phyloP scores from a whole-genome alignment of 2,797 vertebrate genomes.

The Australoheros facetus region DNA sequence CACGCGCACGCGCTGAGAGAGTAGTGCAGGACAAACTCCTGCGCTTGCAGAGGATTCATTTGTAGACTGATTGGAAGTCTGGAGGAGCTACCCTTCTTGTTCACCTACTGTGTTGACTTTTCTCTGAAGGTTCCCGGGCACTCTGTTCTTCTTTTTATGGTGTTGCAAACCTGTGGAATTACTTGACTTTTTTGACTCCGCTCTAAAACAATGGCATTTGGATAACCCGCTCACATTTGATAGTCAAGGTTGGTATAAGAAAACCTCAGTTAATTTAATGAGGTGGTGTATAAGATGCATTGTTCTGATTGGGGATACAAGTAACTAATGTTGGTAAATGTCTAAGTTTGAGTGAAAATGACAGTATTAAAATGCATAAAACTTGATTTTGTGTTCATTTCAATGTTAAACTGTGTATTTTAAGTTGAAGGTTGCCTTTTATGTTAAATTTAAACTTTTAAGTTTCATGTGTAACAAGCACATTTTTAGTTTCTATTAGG shows the following conservation, averaged over 20 bases:
- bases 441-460: background rate
- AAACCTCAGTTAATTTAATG: background rate
- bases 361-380: background rate
- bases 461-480: background rate
- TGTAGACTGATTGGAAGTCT: conserved; percentile 62
- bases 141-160: conserved; percentile 18
- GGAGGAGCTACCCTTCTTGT: conserved; percentile 40
- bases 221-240: conserved; percentile 38
- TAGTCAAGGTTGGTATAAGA: conserved; percentile 69
- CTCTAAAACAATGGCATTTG: conserved; percentile 31
- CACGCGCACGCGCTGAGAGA: conserved; percentile 21
- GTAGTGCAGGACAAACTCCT: conserved; percentile 60
- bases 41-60: conserved; percentile 60
- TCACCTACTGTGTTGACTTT: conserved; percentile 41
- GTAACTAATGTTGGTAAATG: background rate
- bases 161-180: conserved; percentile 51
- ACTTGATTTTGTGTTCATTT: background rate
- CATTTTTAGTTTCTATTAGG: background rate
- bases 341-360: background rate
- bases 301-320: background rate
- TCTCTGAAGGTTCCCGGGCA: conserved; percentile 34
- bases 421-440: background rate
- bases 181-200: conserved; percentile 1
- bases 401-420: background rate
- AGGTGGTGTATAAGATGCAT: background rate